These are phyloP conservation scores for Amazona vittata DNA, from an alignment of 2,113 vertebrate genomes.

Conservation along the genomic window DNA sequence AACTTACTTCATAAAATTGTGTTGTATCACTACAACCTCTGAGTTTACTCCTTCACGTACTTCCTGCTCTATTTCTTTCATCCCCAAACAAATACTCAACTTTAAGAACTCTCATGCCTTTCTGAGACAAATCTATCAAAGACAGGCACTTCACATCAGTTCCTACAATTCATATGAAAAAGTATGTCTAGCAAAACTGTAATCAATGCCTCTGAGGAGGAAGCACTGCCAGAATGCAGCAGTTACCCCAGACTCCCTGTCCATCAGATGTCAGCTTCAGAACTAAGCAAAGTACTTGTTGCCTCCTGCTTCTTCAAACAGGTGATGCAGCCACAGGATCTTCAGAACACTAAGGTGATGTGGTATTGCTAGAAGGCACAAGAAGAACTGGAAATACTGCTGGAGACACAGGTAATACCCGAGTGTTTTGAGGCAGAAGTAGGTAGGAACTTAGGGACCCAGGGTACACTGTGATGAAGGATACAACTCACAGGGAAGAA, in stretches of 20 bases:
- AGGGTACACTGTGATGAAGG: neutral
- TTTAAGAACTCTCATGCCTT: neutral
- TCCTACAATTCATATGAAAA: neutral
- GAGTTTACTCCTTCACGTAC: neutral
- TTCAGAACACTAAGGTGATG: neutral
- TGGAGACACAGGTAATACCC: neutral
- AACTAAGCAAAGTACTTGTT: neutral
- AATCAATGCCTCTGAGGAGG: neutral
- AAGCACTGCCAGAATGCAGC: neutral
- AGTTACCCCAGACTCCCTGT: neutral
- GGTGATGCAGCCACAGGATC: neutral
- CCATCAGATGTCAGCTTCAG: neutral
- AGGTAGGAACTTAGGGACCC: neutral
- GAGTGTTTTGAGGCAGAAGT: neutral
- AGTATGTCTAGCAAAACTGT: accelerated
- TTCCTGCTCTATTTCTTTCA: neutral
- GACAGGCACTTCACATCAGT: neutral
- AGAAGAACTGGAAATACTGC: neutral
- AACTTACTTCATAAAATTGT: neutral
- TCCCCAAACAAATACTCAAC: neutral
- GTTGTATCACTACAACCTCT: neutral
- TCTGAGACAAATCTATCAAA: neutral
- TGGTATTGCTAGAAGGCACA: neutral
- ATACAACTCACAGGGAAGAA: neutral
- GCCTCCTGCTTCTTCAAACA: neutral